phyloP scores from a whole-genome alignment of 1,140 invertebrate species.

The Eumaeus atala region DNA sequence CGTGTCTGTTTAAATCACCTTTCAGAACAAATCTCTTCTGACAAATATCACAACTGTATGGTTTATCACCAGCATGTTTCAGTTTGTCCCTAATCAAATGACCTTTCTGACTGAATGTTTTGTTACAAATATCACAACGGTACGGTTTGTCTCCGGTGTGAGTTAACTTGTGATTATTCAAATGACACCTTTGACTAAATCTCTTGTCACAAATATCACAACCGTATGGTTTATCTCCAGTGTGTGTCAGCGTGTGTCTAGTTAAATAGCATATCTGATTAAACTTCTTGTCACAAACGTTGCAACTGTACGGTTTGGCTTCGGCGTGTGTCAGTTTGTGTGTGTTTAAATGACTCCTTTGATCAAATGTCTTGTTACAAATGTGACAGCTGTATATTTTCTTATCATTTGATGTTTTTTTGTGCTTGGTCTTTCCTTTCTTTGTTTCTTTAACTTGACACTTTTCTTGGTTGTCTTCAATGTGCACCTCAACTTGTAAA shows the following conservation, averaged over 20 bases:
- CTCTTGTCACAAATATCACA: constrained; percentile 8
- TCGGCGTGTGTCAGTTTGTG: not conserved
- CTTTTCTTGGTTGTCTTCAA: not conserved
- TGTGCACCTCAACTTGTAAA: not conserved
- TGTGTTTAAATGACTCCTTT: not conserved
- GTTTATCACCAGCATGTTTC: constrained; percentile 3
- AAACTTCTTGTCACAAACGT: not conserved
- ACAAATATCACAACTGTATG: constrained; percentile 11
- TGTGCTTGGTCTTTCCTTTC: not conserved
- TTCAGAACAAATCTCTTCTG: not conserved
- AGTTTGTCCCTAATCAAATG: not conserved
- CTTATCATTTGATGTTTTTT: not conserved
- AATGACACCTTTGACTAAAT: not conserved
- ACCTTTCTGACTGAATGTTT: constrained; percentile 1
- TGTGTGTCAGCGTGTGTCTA: constrained; percentile 11
- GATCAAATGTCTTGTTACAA: not conserved
- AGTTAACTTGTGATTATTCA: not conserved
- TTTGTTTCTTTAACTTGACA: not conserved
- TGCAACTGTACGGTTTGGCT: not conserved
- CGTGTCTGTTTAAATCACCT: not conserved
- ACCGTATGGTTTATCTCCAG: not conserved
- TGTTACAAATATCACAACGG: constrained; percentile 8
- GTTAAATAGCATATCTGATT: not conserved
- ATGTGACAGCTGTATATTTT: not conserved
- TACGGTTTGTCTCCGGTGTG: constrained; percentile 5